A percentile compares a stretch with the other conserved stretches of the same genome.
These are phyloP conservation scores for Platalea minor DNA, from an alignment of 2,797 vertebrate genomes.

Conservation along the genomic window DNA sequence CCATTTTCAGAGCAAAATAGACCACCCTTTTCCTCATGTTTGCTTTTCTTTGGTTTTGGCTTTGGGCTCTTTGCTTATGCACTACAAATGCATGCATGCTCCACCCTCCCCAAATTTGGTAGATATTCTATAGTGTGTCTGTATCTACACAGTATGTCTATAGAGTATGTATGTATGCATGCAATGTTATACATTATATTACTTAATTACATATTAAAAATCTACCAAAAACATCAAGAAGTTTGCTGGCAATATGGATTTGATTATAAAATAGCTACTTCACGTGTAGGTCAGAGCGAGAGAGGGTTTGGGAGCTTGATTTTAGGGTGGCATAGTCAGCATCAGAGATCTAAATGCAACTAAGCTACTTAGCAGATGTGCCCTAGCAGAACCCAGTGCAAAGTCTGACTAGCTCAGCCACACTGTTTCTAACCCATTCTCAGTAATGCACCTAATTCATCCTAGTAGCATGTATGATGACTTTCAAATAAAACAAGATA, in stretches of 20 bases:
- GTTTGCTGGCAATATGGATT: not conserved
- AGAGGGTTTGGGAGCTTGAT: not conserved
- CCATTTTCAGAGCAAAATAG: not conserved
- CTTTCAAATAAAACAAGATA: not conserved
- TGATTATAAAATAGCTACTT: not conserved
- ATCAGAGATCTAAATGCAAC: not conserved
- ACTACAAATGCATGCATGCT: not conserved
- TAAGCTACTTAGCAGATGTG: not conserved
- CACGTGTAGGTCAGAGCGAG: not conserved
- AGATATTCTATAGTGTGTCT: not conserved
- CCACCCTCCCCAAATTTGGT: not conserved
- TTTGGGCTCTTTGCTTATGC: not conserved
- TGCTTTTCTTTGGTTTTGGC: not conserved
- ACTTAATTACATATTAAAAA: not conserved
- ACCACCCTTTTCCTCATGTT: not conserved
- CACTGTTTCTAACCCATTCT: not conserved
- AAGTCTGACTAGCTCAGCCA: not conserved
- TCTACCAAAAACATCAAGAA: not conserved
- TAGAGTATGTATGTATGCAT: rapidly evolving
- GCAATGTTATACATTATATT: not conserved
- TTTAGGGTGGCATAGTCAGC: not conserved
- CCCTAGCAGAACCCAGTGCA: not conserved
- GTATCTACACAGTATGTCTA: not conserved
- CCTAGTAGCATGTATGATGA: not conserved
- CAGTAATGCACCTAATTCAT: not conserved